Evolutionary conservation across 2,888 invertebrate genomes (phyloP).

Genomic region (Folsomia manolachei): DNA sequence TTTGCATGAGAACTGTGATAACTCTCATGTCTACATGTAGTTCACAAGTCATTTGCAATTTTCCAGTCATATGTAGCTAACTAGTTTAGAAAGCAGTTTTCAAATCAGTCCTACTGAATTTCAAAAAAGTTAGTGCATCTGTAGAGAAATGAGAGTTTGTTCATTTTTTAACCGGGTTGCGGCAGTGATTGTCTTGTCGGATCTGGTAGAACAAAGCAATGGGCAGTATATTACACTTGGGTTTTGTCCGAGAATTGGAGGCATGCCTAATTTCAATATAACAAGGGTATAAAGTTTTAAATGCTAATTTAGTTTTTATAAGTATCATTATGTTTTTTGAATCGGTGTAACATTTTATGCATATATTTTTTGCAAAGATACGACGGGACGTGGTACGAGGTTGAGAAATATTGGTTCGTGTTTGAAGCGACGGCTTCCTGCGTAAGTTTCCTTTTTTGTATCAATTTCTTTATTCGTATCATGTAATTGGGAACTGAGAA

Average conservation of each 20-base stretch:
- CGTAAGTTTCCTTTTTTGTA: constrained; percentile 13
- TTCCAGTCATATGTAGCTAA: too few species aligned
- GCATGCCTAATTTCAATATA: constrained; percentile 62
- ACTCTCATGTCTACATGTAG: too few species aligned
- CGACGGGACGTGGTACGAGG: constrained; percentile 42
- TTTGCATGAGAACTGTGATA: too few species aligned
- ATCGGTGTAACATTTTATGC: not conserved
- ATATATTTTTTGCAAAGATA: too few species aligned
- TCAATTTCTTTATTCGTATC: too few species aligned
- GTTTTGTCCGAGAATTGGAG: constrained; percentile 63
- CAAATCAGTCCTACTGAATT: too few species aligned
- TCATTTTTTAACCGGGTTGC: not conserved
- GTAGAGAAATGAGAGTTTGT: too few species aligned
- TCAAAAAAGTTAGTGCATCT: too few species aligned
- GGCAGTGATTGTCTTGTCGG: not conserved
- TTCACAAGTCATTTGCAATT: too few species aligned
- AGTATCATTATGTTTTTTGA: constrained; percentile 7
- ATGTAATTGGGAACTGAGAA: not conserved
- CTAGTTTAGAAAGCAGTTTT: too few species aligned
- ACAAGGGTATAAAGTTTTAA: constrained; percentile 57
- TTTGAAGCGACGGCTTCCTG: constrained; percentile 38
- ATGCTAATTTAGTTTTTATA: not conserved
- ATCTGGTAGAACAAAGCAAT: not conserved
- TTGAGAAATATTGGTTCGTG: constrained; percentile 41
- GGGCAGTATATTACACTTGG: constrained; percentile 66